Evolutionary conservation across 2,113 vertebrate genomes (phyloP), one percentile per base, ranked within the genome.

Genomic region (Chloropsis hardwickii): DNA sequence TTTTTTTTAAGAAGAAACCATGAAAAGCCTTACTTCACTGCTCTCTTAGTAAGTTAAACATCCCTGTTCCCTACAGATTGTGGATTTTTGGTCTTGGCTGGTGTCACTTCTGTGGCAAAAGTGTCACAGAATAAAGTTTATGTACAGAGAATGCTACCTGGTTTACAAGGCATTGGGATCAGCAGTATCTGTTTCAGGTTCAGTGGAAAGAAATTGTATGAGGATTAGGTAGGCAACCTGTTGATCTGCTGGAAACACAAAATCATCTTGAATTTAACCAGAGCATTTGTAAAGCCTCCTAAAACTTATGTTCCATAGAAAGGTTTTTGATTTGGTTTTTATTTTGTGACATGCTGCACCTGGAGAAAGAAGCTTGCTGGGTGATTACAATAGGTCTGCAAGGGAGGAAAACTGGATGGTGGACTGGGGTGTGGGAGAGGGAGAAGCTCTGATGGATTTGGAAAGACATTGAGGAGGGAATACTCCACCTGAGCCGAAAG

Each of bases 381-480:
- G 7, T 78, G 33, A 50, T 29, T 29, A 47, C 25, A 80, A n/a
- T 10, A 50, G n/a, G 14, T 23, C 25, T 86, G 62, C 11, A 62
- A 60, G 64, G 28, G 31, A 18, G 5, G 31, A 72, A 5, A 28
- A 28, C 40, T 69, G 45, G 6, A 28, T 25, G 23, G 31, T 58
- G 23, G 31, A 31, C 29, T 81, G 35, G 19, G 81, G 17, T 0
- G 1, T 0, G 1, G n/a, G 48, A 69, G 12, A 40, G 29, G 9
- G 35, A 71, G 33, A 60, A 50, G 7, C 2, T 66, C 28, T 44
- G 14, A 45, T 39, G 31, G 21, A 35, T 74, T 88, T 62, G 69
- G 42, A 71, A 86, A 70, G 58, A 33, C 6, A 14, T 8, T 64
- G 39, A 54, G 17, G 2, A 31, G 23, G 6, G 5, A 33, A 12